These are phyloP conservation scores for Pollachius pollachius DNA, from an alignment of 2,113 vertebrate genomes.

Conservation along the genomic window DNA sequence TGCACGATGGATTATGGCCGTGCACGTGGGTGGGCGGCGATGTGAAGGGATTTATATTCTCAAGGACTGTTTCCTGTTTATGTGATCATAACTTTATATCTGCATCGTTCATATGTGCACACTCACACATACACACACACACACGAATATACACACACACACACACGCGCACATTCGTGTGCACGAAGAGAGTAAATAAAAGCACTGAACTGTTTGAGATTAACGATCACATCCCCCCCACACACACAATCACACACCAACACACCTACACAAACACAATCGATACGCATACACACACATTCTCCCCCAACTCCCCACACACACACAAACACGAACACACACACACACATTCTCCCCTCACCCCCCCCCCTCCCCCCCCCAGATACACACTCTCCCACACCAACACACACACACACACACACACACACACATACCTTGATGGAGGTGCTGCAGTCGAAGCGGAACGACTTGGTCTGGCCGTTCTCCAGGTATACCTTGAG, in stretches of 20 bases:
- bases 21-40: too few relatives aligned
- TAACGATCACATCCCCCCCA: too few relatives aligned
- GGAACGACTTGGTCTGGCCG: constrained; percentile 97
- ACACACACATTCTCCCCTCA: neutral
- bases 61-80: too few relatives aligned
- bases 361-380: neutral
- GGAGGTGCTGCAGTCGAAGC: constrained; percentile 93
- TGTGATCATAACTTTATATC: too few relatives aligned
- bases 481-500: constrained; percentile 98
- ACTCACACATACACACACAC: too few relatives aligned
- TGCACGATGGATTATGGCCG: too few relatives aligned
- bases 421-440: constrained; percentile 82
- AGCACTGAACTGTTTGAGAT: too few relatives aligned
- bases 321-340: neutral
- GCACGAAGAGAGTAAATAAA: too few relatives aligned
- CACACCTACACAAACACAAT: neutral
- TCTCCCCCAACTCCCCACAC: neutral
- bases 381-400: neutral
- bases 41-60: too few relatives aligned
- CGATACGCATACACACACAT: neutral
- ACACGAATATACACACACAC: too few relatives aligned
- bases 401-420: neutral
- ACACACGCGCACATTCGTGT: too few relatives aligned
- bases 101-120: too few relatives aligned
- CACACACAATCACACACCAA: neutral